Evolutionary conservation across 2,113 vertebrate species (phyloP), one percentile per base, ranked within the genome.

Genomic region (Dicentrarchus labrax): DNA sequence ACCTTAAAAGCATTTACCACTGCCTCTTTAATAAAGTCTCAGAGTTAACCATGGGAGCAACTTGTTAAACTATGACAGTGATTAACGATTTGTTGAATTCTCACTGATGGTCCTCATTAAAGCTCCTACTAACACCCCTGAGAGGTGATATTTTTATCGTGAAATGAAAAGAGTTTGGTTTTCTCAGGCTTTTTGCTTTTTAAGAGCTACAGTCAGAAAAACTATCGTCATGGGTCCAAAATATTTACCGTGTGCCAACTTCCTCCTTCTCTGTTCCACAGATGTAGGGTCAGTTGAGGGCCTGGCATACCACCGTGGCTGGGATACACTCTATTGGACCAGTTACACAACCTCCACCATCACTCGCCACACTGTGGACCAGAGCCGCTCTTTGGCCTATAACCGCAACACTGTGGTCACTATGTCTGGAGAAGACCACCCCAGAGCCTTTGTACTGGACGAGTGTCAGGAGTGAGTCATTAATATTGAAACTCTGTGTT

Each of bases 311-410:
- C 98, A 99, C 92, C 96, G 97, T 0, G 96, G 94, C 82, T 99
- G 98, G 98, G 98, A 99, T 75, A 97, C 98, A 0, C 96, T 99
- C 7, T 99, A 99, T 93, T 99, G 98, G 98, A 99, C 98, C 0
- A 99, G 98, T 92, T 99, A 98, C 87, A 99, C 98, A 16, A 98
- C 98, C 0, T 99, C 98, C 88, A 99, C 98, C 93, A 99, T 98
- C 89, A 97, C 97, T 10, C 96, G 98, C 10, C 98, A 99, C 94
- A 99, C 98, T 0, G 97, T 99, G 92, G 97, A 98, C 92, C 98
- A 99, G 95, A 96, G 93, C 72, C 97, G 96, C 11, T 61, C 93
- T 0, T 96, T 97, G 47, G 97, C 98, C 50, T 99, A 97, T 0
- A 97, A 98, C 93, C 96, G 98, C 45, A 97, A 99, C 92, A 99